Evolutionary conservation across 2,113 vertebrate species (phyloP).

Genomic region (Andinoacara biseriatus): DNA sequence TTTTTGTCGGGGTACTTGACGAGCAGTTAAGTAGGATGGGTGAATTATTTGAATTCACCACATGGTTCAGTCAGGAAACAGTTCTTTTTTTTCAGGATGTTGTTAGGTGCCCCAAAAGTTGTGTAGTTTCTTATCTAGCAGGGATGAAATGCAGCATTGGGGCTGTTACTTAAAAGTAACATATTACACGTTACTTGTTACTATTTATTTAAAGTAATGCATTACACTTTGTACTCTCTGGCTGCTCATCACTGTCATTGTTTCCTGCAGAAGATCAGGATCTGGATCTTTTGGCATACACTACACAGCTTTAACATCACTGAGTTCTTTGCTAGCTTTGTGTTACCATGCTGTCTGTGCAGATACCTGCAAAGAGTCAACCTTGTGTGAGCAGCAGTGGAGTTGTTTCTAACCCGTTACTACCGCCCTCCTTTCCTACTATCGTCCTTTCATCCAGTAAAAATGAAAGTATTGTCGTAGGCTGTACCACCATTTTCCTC

Average conservation of each 20-base stretch:
- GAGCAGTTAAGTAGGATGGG: no score
- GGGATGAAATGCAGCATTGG: no score
- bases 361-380: neutral
- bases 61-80: no score
- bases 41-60: no score
- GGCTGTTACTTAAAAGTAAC: no score
- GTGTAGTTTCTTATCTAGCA: no score
- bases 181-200: no score
- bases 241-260: neutral
- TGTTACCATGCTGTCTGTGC: neutral
- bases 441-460: neutral
- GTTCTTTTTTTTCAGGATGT: no score
- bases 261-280: neutral
- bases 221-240: neutral
- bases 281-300: neutral
- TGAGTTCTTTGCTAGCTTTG: neutral
- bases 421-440: neutral
- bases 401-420: neutral
- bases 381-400: neutral
- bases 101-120: no score
- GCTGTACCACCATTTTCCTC: neutral
- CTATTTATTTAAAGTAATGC: no score
- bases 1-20: no score
- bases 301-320: neutral
- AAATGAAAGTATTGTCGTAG: neutral